Conservation (phyloP, 2,113 vertebrate species). For the Peromyscus maniculatus region DNA sequence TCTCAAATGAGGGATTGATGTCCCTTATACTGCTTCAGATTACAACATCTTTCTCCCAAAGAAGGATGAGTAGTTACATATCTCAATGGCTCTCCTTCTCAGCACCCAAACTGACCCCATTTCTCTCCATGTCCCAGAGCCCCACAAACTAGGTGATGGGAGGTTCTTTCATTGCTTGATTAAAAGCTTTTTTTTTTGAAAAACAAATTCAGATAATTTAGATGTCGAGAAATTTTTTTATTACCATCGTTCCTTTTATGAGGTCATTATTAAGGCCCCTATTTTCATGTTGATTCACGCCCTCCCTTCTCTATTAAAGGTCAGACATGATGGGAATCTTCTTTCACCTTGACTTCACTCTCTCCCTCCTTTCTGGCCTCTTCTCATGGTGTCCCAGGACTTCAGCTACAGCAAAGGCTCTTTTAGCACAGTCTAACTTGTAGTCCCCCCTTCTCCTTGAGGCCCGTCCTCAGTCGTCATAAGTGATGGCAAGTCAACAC, state of each 20-base stretch:
- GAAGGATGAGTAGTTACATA: not conserved
- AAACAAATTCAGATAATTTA: not conserved
- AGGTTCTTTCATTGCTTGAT: not conserved
- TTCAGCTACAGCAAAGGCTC: not conserved
- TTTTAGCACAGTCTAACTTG: too few species aligned
- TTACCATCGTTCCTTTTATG: not conserved
- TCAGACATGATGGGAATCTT: not conserved
- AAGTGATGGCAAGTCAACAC: not conserved
- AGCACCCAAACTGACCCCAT: too few species aligned
- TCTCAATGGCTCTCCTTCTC: not conserved
- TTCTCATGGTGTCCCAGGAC: too few species aligned
- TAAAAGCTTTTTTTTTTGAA: not conserved
- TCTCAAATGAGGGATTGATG: not conserved
- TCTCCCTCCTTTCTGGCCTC: not conserved
- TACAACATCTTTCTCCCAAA: not conserved
- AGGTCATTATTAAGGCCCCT: not conserved
- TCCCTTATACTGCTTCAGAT: not conserved
- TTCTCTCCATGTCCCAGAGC: too few species aligned
- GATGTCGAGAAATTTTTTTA: not conserved
- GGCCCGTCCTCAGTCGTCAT: too few species aligned
- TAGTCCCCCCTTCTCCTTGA: not conserved
- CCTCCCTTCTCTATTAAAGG: not conserved
- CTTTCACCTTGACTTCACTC: too few species aligned
- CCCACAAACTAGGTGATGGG: not conserved
- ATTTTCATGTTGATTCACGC: not conserved